Conservation (phyloP, 2,797 vertebrate genomes). For the Chaenodraco wilsoni region DNA sequence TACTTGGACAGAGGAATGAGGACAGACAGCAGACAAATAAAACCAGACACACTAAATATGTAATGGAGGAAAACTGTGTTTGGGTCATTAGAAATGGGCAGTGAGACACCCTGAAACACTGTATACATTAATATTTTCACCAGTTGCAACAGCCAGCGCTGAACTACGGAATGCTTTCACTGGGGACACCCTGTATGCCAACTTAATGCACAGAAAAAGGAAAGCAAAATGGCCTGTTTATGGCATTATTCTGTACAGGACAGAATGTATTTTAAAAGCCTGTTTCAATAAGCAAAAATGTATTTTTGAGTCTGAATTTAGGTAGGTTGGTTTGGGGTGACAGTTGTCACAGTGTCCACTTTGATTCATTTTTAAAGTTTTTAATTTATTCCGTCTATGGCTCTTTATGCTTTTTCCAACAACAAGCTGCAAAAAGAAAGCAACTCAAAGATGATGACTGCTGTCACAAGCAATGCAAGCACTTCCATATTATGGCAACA, state of each 20-base stretch:
- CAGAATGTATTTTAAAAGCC: neutral
- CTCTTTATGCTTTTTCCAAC: slow-evolving; percentile 20
- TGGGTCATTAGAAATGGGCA: slow-evolving; percentile 43
- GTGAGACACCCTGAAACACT: slow-evolving; percentile 57
- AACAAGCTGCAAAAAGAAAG: slow-evolving; percentile 14
- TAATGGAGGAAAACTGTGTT: slow-evolving; percentile 9
- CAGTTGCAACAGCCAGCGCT: slow-evolving; percentile 44
- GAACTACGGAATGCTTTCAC: slow-evolving; percentile 33
- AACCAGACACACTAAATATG: slow-evolving; percentile 40
- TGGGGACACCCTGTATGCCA: slow-evolving; percentile 57
- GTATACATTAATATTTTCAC: slow-evolving; percentile 24
- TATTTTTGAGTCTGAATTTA: neutral
- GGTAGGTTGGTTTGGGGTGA: slow-evolving; percentile 6
- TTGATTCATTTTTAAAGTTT: slow-evolving; percentile 1
- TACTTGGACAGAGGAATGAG: slow-evolving; percentile 35
- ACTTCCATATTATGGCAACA: slow-evolving; percentile 19
- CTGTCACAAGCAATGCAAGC: slow-evolving; percentile 34
- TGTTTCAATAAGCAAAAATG: neutral
- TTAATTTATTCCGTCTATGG: slow-evolving; percentile 23
- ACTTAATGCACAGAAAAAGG: slow-evolving; percentile 7
- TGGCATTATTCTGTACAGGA: neutral
- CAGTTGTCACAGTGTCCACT: slow-evolving; percentile 19
- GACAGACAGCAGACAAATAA: slow-evolving; percentile 36
- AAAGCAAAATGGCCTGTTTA: neutral
- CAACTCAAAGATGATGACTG: slow-evolving; percentile 21